phyloP scores from a whole-genome alignment of 2,113 vertebrate genomes.

The Amazona vittata region DNA sequence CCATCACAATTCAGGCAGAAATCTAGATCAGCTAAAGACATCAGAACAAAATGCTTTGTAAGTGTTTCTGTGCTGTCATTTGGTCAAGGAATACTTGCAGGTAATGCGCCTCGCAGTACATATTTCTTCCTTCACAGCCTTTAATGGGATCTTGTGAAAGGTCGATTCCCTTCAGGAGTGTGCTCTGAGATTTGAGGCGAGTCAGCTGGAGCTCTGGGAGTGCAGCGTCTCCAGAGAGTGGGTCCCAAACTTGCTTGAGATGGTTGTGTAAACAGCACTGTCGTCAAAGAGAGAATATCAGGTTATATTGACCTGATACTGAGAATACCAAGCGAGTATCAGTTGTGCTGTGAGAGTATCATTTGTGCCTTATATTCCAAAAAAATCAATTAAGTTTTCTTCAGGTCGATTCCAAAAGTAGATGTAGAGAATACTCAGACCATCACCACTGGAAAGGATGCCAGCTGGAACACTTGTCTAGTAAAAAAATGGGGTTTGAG shows the following conservation, averaged over 20 bases:
- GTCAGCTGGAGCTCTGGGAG: neutral
- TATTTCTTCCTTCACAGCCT: neutral
- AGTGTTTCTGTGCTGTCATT: neutral
- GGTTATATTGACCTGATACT: neutral
- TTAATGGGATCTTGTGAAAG: slow-evolving; percentile 8
- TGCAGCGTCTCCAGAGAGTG: accelerated
- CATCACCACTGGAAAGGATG: neutral
- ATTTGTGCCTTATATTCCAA: neutral
- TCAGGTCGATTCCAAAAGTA: neutral
- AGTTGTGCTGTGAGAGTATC: neutral
- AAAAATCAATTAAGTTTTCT: neutral
- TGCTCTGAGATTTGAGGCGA: neutral
- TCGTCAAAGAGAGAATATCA: neutral
- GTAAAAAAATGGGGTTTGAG: neutral
- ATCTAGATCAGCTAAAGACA: slow-evolving; percentile 25
- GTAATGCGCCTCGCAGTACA: neutral
- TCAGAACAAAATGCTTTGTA: neutral
- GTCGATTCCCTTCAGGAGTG: neutral
- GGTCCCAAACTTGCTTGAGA: neutral
- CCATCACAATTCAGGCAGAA: slow-evolving; percentile 7
- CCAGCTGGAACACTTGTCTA: neutral
- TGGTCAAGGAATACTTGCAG: neutral
- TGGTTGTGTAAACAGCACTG: neutral
- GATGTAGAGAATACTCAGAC: neutral
- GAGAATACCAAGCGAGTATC: neutral